Evolutionary conservation across 2,888 invertebrate genomes (phyloP).

Genomic region (Pammene fasciana): DNA sequence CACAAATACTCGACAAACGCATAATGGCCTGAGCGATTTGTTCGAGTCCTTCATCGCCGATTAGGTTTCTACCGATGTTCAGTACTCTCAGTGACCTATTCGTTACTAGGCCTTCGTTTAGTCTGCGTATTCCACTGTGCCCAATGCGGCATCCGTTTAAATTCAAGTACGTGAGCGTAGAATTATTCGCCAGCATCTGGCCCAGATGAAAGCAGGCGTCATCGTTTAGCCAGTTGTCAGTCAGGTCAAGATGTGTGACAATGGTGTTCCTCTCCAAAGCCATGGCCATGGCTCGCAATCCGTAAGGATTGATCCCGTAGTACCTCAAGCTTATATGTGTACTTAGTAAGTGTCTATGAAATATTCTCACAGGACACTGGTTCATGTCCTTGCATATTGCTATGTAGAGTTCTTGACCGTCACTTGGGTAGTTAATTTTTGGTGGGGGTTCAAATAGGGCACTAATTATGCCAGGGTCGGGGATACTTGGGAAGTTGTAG

Average conservation of each 20-base stretch:
- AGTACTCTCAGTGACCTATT: constrained; percentile 56
- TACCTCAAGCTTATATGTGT: constrained; percentile 63
- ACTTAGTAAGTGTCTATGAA: constrained; percentile 57
- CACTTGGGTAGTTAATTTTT: constrained; percentile 56
- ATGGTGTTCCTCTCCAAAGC: constrained; percentile 61
- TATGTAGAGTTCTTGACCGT: constrained; percentile 69
- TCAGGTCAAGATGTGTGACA: constrained; percentile 60
- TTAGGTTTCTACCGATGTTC: constrained; percentile 59
- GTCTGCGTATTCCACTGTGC: constrained; percentile 51
- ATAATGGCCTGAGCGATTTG: constrained; percentile 54
- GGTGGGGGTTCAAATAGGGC: constrained; percentile 59
- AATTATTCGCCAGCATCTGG: constrained; percentile 61
- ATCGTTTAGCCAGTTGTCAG: constrained; percentile 63
- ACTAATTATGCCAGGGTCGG: constrained; percentile 65
- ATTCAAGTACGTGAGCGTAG: constrained; percentile 57
- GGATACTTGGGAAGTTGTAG: constrained; percentile 65
- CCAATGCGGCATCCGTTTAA: constrained; percentile 70
- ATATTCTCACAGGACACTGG: constrained; percentile 57
- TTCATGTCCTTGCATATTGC: constrained; percentile 64
- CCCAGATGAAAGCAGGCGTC: constrained; percentile 71
- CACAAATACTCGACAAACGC: constrained; percentile 54
- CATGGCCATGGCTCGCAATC: constrained; percentile 64
- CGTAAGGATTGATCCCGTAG: constrained; percentile 65
- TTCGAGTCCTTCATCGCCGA: constrained; percentile 59
- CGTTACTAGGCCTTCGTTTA: constrained; percentile 51